Conservation (phyloP, 2,797 vertebrate species). For the Lithobates sylvaticus region DNA sequence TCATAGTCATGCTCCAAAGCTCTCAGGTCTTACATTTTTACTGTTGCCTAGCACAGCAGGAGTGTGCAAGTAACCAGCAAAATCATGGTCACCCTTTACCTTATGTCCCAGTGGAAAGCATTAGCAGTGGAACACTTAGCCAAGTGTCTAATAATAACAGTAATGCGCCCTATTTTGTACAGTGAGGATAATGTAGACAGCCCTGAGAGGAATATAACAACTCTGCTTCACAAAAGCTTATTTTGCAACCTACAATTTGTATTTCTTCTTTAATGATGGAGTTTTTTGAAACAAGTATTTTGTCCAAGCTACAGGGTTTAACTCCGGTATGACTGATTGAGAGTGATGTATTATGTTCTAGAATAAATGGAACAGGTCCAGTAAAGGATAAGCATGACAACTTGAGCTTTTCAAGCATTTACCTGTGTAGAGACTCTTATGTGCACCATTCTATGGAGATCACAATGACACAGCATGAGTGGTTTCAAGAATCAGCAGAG, state of each 20-base stretch:
- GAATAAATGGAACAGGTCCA: neutral
- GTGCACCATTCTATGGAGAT: neutral
- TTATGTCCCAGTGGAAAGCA: slow-evolving; percentile 42
- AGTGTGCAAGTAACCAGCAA: slow-evolving; percentile 48
- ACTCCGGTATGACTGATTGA: no score
- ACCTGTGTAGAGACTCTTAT: neutral
- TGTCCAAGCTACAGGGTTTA: no score
- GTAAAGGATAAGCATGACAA: neutral
- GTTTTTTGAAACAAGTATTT: neutral
- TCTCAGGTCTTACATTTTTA: slow-evolving; percentile 47
- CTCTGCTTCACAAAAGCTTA: slow-evolving; percentile 1
- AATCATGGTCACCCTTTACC: slow-evolving; percentile 51
- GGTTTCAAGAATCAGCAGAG: neutral
- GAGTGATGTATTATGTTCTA: neutral
- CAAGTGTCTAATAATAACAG: slow-evolving; percentile 49
- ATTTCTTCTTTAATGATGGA: slow-evolving; percentile 12
- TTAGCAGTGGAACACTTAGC: slow-evolving; percentile 43
- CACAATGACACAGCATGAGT: neutral
- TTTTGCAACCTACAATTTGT: slow-evolving; percentile 31
- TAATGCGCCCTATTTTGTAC: slow-evolving; percentile 30
- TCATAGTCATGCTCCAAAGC: slow-evolving; percentile 56
- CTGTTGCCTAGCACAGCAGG: slow-evolving; percentile 49
- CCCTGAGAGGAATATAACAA: neutral
- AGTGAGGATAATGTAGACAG: slow-evolving; percentile 27
- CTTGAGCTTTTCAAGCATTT: neutral